Evolutionary conservation across 2,888 invertebrate genomes (phyloP).

Genomic region (Emesis russula): DNA sequence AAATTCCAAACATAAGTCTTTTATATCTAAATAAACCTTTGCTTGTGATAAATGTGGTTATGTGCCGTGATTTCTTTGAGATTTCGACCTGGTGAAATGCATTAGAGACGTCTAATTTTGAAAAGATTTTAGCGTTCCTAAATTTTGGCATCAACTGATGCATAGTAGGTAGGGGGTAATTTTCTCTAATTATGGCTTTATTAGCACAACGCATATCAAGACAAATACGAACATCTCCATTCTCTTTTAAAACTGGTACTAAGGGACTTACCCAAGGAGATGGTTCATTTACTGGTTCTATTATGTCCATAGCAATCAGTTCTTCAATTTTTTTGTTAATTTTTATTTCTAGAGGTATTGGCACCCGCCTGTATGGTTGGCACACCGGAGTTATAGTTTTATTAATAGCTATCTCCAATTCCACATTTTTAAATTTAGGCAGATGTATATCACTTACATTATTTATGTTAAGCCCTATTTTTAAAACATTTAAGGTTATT

Average conservation of each 20-base stretch:
- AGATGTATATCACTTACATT: neutral
- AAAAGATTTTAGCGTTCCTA: constrained; percentile 74
- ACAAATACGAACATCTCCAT: constrained; percentile 77
- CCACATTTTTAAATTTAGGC: constrained; percentile 11
- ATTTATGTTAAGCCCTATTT: constrained; percentile 11
- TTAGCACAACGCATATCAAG: constrained; percentile 38
- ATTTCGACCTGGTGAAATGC: constrained; percentile 56
- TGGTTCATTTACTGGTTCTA: constrained; percentile 72
- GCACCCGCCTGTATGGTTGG: constrained; percentile 73
- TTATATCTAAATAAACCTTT: constrained; percentile 91
- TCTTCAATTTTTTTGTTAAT: constrained; percentile 69
- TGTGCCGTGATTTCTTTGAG: constrained; percentile 47
- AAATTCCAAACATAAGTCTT: constrained; percentile 91
- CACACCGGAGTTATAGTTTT: neutral
- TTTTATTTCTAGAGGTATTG: constrained; percentile 68
- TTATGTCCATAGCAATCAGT: constrained; percentile 70
- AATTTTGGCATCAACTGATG: constrained; percentile 72
- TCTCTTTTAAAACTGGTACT: constrained; percentile 79
- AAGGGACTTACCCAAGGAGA: constrained; percentile 79
- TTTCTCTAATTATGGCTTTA: constrained; percentile 33
- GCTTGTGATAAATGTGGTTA: constrained; percentile 87
- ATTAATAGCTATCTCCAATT: neutral
- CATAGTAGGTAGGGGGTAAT: constrained; percentile 48
- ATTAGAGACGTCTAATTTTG: constrained; percentile 70
- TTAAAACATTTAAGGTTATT: constrained; percentile 26